Conservation (phyloP, 2,797 vertebrate species). For the Rhynchotus rufescens region DNA sequence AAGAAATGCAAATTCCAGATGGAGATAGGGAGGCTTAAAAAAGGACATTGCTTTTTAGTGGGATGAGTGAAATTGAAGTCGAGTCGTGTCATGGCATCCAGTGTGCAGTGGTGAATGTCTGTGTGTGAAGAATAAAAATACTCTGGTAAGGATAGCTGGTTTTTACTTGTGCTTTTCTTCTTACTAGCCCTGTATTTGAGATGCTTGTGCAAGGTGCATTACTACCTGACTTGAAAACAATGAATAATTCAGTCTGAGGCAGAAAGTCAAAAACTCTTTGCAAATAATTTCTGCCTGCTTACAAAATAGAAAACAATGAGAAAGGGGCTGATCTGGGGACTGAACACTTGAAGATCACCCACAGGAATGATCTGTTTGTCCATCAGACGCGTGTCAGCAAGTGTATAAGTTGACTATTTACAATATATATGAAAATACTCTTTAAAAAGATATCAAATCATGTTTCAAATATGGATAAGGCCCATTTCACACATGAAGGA, state of each 20-base stretch:
- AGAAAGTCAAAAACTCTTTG: slow-evolving; percentile 1
- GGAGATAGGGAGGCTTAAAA: not conserved
- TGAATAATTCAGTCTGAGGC: slow-evolving; percentile 14
- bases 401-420: not conserved
- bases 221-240: not conserved
- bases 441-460: not conserved
- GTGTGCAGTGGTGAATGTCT: not conserved
- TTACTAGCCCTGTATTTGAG: not conserved
- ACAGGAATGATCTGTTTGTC: not conserved
- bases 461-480: not conserved
- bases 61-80: not conserved
- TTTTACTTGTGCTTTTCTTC: not conserved
- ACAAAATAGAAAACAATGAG: not conserved
- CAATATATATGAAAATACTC: not conserved
- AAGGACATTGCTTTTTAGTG: not conserved
- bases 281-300: not conserved
- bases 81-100: not conserved
- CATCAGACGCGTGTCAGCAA: not conserved
- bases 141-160: not conserved
- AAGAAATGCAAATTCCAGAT: not conserved
- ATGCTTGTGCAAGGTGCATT: not conserved
- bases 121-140: not conserved
- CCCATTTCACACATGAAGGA: not conserved
- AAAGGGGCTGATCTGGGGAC: not conserved
- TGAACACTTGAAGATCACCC: not conserved